phyloP scores from a whole-genome alignment of 2,797 vertebrate species.

The Chelonia mydas region DNA sequence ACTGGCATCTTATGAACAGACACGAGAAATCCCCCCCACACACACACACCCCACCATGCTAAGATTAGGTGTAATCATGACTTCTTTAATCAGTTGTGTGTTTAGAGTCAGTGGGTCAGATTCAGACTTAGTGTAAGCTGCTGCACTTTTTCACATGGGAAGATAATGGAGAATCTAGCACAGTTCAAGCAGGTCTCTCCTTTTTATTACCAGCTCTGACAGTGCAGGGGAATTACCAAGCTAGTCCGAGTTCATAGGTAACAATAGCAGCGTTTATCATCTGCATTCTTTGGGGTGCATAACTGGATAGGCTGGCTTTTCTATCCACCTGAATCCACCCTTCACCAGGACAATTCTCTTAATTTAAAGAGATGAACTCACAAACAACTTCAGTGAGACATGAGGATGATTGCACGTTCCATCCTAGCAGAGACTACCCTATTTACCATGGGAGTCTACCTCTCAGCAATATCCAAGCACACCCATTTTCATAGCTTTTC shows the following conservation, averaged over 20 bases:
- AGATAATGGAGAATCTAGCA: neutral
- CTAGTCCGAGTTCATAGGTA: neutral
- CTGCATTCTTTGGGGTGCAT: neutral
- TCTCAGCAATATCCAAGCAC: neutral
- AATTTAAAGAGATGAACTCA: neutral
- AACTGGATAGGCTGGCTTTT: conserved; percentile 1
- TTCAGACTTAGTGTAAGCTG: accelerated
- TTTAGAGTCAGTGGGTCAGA: neutral
- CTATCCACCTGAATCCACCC: neutral
- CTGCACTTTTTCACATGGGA: neutral
- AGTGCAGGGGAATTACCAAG: neutral
- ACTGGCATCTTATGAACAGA: neutral
- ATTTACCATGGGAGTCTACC: neutral
- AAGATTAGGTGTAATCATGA: neutral
- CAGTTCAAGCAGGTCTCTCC: neutral
- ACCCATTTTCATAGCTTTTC: neutral
- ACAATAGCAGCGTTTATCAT: neutral
- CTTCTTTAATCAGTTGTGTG: neutral
- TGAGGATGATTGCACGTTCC: neutral
- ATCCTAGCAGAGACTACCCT: neutral
- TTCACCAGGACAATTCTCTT: neutral
- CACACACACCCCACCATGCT: neutral
- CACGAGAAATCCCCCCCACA: neutral
- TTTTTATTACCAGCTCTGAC: neutral
- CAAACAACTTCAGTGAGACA: neutral